Evolutionary conservation across 2,888 invertebrate species (phyloP), one percentile per base, ranked within the genome.

Genomic region (Phoronis australis): DNA sequence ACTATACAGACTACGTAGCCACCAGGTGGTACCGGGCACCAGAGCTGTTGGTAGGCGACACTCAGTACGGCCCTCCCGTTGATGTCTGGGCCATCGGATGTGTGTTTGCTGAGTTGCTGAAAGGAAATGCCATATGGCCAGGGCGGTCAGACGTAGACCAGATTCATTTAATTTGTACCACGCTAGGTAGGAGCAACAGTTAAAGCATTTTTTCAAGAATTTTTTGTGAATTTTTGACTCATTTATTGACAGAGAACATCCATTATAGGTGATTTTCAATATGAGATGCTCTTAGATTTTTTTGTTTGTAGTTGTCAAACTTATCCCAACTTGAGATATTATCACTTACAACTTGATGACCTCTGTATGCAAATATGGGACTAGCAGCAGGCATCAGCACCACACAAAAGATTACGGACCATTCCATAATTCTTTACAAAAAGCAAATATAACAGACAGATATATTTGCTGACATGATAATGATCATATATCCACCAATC

Each of bases 81-180:
- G 99, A 99, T 77, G 90, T 99, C 3, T 99, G 97, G 97, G 99
- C 97, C 45, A 91, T 97, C 62, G 97, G 81, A 9, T 81, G 81
- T 67, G 81, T 82, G 5, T 78, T 80, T 55, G 80, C 80, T 12
- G 81, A 81, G 61, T 65, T 81, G 50, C 64, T 79, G 62, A 78
- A 75, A 18, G 70, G 75, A 18, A 68, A 72, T 54, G 69, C 75
- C 1, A 55, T 75, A 31, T 99, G 97, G 97, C 97, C 99, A 0
- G 99, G 99, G 37, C 90, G 95, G 77, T 96, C 96, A 27, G 99
- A 99, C 78, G 89, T 99, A 23, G 99, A 99, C 80, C 97, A 99
- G 78, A 80, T 99, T 47, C 97, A 93, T 80, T 83, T 96, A 64
- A 99, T 99, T 71, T 82, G 93, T 69, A 88, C 88, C 78, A 95